phyloP scores from a whole-genome alignment of 2,888 invertebrate genomes.

The Habrosyne pyritoides region DNA sequence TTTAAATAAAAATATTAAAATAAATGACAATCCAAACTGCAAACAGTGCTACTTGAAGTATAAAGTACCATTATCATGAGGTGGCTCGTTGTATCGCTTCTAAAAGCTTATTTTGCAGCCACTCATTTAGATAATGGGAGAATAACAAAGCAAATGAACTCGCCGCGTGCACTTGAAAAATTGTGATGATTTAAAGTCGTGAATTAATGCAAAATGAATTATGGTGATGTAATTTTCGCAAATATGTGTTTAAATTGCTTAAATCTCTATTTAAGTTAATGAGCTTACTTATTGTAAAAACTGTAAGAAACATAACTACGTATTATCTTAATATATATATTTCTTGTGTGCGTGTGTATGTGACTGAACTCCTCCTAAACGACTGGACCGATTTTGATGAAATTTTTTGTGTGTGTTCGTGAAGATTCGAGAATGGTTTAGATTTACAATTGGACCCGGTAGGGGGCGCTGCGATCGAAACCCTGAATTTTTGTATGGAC shows the following conservation, averaged over 20 bases:
- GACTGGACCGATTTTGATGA: no score
- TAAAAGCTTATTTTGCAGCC: conserved; percentile 37
- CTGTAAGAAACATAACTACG: neutral
- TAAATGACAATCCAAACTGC: conserved; percentile 17
- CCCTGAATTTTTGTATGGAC: no score
- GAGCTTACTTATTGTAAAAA: neutral
- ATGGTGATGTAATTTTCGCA: neutral
- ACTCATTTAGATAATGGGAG: conserved; percentile 44
- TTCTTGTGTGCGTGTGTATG: no score
- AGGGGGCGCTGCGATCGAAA: no score
- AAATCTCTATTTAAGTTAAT: neutral
- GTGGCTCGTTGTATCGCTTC: conserved; percentile 27
- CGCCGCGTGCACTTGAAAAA: conserved; percentile 29
- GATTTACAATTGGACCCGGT: no score
- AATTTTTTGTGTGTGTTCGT: no score
- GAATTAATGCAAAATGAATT: conserved; percentile 16
- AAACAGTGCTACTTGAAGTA: conserved; percentile 26
- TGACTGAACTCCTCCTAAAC: no score
- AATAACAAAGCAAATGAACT: conserved; percentile 36
- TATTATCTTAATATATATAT: no score
- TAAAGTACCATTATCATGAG: conserved; percentile 35
- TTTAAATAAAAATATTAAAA: conserved; percentile 1
- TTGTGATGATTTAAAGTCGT: conserved; percentile 30
- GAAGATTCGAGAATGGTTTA: no score
- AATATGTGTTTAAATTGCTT: neutral